Evolutionary conservation across 2,113 vertebrate genomes (phyloP), one percentile per base, ranked within the genome.

Genomic region (Centrocercus urophasianus): DNA sequence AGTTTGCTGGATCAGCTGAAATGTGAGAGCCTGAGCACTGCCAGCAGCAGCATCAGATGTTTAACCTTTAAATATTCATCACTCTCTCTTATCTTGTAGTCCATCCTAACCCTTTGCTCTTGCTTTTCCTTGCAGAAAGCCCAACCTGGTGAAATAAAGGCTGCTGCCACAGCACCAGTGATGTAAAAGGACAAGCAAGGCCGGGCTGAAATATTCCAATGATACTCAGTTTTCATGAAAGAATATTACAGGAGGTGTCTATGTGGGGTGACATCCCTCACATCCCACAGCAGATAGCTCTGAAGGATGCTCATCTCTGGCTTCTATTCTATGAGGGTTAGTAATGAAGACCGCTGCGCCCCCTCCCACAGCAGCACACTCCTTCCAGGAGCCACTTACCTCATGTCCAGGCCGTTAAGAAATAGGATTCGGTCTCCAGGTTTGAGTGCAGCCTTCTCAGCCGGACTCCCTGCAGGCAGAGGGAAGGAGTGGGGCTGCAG

Each of bases 341-440:
- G 6, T 11, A 2, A 36, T 6, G n/a, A 54, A 54, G 4, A 32
- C 4, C 4, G 0, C 0, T 16, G 34, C n/a, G 22, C 77, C 45
- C 61, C 10, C 15, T 9, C 52, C 52, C 52, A 52, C 24, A 25
- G 27, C 50, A 8, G 24, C 50, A 13, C 21, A 17, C 27, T 50
- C 43, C 56, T 43, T 52, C 60, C 11, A 63, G 2, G 32, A 75
- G n/a, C 42, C 60, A 70, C 98, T 95, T 89, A 99, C 99, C 99
- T 99, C 99, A 99, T 99, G 96, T 99, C 99, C 95, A 99, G 97
- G 42, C 99, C 99, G 1, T 99, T 99, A 90, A 99, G 99, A 96
- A 99, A 99, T 36, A 99, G 98, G 92, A 99, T 99, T 14, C 99
- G 98, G 95, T 99, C 99, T 7, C 99, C 99, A 27, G 99, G 94